Evolutionary conservation across 2,113 vertebrate genomes (phyloP).

Genomic region (Gavialis gangeticus): DNA sequence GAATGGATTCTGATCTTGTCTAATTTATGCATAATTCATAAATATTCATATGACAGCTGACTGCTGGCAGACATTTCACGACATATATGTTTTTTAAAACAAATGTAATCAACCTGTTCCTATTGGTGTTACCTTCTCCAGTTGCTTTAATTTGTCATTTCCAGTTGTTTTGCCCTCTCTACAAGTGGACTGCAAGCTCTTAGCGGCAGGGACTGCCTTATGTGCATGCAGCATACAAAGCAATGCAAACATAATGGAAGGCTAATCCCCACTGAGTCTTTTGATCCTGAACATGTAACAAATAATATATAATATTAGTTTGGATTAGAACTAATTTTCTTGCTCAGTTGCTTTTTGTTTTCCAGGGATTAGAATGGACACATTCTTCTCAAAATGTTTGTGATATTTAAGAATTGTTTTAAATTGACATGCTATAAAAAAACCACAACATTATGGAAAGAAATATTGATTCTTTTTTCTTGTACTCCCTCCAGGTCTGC

Average conservation of each 20-base stretch:
- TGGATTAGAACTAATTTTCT: accelerated
- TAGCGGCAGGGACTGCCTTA: accelerated
- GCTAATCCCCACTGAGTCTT: neutral
- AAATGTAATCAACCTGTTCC: too few species aligned
- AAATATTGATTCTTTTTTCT: neutral
- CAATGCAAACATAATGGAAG: neutral
- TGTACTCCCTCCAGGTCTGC: neutral
- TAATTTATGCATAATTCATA: neutral
- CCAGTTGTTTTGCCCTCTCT: neutral
- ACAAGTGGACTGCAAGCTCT: accelerated
- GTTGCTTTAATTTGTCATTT: neutral
- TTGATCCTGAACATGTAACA: neutral
- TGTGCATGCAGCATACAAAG: accelerated
- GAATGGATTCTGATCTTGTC: neutral
- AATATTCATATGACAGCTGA: neutral
- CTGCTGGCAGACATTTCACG: neutral
- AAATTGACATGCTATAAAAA: neutral
- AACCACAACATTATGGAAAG: neutral
- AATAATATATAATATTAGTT: neutral
- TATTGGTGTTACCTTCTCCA: neutral
- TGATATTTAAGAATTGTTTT: neutral
- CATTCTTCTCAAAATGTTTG: neutral
- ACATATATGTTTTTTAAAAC: neutral
- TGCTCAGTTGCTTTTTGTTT: neutral
- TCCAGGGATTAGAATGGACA: neutral